A percentile compares a stretch with the other conserved stretches of the same genome.
These are phyloP conservation scores for Delichon dasypus DNA, from an alignment of 2,797 vertebrate species.

Conservation along the genomic window DNA sequence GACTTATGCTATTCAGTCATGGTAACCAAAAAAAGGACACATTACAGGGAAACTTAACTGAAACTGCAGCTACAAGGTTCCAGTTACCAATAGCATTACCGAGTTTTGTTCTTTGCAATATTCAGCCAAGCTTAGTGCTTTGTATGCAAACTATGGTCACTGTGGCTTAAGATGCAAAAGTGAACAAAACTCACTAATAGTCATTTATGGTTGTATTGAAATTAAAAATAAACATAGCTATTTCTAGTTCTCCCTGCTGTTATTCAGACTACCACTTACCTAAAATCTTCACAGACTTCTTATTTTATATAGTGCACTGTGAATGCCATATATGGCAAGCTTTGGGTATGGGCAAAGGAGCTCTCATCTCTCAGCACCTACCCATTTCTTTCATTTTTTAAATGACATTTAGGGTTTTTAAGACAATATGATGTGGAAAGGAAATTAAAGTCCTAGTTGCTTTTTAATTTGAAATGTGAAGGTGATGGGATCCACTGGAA, in stretches of 20 bases:
- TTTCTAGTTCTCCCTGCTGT: background rate
- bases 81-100: background rate
- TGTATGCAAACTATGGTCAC: background rate
- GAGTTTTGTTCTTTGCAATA: background rate
- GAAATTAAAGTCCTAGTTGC: background rate
- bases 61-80: background rate
- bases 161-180: background rate
- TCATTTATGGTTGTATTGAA: background rate
- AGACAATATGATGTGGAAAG: background rate
- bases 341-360: background rate
- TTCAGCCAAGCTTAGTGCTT: background rate
- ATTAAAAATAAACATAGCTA: background rate
- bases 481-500: background rate
- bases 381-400: accelerated
- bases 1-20: background rate
- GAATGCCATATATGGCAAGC: background rate
- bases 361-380: background rate
- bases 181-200: background rate
- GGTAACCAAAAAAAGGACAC: background rate
- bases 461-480: background rate
- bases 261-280: background rate
- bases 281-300: background rate
- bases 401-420: background rate
- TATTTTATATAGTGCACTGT: background rate
- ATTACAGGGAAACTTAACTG: background rate